A percentile compares a stretch with the other conserved stretches of the same genome.
Conservation (phyloP, 2,797 vertebrate species). For the Synaphobranchus kaupii region DNA sequence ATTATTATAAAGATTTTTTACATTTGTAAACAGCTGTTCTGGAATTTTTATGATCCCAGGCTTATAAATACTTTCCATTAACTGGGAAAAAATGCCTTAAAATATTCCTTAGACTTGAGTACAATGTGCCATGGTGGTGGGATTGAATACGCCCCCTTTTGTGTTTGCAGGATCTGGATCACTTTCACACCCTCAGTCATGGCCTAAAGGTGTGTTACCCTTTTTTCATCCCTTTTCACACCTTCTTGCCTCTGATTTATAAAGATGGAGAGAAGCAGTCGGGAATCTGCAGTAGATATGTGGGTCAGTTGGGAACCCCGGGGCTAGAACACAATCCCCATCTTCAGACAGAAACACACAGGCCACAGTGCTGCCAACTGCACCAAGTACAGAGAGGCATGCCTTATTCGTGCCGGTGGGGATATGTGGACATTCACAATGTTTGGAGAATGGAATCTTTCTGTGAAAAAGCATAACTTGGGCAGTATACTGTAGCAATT, state of each 20-base stretch:
- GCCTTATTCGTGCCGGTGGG: background rate
- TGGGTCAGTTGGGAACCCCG: conserved; percentile 47
- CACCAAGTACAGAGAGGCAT: conserved; percentile 44
- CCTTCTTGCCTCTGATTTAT: conserved; percentile 59
- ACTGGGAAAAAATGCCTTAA: too few species aligned
- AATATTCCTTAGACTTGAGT: background rate
- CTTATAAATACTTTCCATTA: too few species aligned
- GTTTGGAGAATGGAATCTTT: background rate
- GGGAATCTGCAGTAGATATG: conserved; percentile 31
- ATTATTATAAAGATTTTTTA: conserved; percentile 29
- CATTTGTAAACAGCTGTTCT: background rate
- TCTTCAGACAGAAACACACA: conserved; percentile 53
- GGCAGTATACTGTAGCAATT: background rate
- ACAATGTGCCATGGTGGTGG: background rate
- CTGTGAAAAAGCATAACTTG: background rate
- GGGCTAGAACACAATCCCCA: conserved; percentile 60
- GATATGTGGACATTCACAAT: background rate
- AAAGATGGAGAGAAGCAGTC: conserved; percentile 46
- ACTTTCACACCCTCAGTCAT: background rate
- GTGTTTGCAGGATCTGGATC: background rate
- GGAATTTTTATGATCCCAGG: too few species aligned
- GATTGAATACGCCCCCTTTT: background rate
- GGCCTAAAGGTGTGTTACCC: conserved; percentile 47
- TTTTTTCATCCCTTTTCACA: conserved; percentile 59
- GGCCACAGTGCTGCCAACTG: conserved; percentile 48